Evolutionary conservation across 2,113 vertebrate genomes (phyloP).

Genomic region (Trichomycterus rosablanca): DNA sequence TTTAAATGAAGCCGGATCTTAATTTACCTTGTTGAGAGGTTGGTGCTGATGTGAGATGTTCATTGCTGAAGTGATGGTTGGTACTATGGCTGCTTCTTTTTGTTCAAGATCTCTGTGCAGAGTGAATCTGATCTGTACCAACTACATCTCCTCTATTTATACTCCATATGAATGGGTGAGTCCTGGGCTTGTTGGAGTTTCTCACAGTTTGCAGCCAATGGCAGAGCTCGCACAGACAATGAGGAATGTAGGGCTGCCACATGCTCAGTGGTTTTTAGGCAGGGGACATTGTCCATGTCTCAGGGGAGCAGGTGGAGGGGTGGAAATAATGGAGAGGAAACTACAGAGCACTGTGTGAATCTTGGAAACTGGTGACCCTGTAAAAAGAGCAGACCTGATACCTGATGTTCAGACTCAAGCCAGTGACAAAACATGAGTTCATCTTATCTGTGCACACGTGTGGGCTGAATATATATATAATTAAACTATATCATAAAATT

Average conservation of each 20-base stretch:
- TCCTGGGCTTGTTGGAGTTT: conserved; percentile 56
- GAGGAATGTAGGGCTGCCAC: conserved; percentile 34
- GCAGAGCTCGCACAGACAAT: conserved; percentile 42
- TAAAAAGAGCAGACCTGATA: conserved; percentile 31
- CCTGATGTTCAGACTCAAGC: conserved; percentile 32
- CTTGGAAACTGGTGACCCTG: conserved; percentile 45
- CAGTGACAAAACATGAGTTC: conserved; percentile 30
- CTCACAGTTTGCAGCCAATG: conserved; percentile 68
- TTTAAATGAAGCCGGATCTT: conserved; percentile 12
- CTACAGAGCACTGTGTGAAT: conserved; percentile 26
- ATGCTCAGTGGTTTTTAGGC: conserved; percentile 33
- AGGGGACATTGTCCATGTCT: conserved; percentile 58
- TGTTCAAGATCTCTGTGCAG: conserved; percentile 53
- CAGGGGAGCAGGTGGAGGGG: conserved; percentile 59
- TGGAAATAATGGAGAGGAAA: conserved; percentile 34
- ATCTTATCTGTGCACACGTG: background rate
- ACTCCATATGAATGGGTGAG: conserved; percentile 68
- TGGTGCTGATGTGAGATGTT: conserved; percentile 51
- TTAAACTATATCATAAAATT: too few species aligned
- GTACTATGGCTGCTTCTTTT: conserved; percentile 58
- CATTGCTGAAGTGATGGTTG: conserved; percentile 53
- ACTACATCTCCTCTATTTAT: conserved; percentile 61
- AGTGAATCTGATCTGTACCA: conserved; percentile 55
- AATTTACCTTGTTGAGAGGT: conserved; percentile 60
- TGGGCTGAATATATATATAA: too few species aligned